phyloP scores from a whole-genome alignment of 2,888 invertebrate species.

The Pyrocoelia pectoralis region DNA sequence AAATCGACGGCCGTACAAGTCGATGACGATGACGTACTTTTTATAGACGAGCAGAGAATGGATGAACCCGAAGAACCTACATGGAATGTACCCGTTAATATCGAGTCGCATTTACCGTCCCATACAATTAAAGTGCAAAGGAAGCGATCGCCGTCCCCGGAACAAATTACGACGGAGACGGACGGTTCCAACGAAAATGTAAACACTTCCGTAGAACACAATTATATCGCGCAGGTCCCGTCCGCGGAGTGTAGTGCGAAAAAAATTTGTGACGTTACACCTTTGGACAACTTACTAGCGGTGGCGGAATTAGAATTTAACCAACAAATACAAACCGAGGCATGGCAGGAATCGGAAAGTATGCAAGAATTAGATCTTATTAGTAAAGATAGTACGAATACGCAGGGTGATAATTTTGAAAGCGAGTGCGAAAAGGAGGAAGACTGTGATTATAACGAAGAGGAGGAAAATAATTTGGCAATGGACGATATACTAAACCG shows the following conservation, averaged over 20 bases:
- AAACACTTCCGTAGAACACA: constrained; percentile 55
- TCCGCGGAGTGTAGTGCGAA: constrained; percentile 58
- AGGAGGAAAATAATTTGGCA: constrained; percentile 57
- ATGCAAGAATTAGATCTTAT: constrained; percentile 20
- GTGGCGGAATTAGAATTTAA: constrained; percentile 72
- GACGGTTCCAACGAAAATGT: constrained; percentile 46
- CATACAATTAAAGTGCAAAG: constrained; percentile 66
- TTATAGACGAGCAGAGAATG: constrained; percentile 28
- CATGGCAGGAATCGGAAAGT: constrained; percentile 47
- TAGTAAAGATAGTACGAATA: constrained; percentile 53
- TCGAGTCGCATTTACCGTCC: constrained; percentile 69
- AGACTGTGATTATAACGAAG: constrained; percentile 59
- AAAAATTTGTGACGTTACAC: constrained; percentile 59
- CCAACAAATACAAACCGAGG: constrained; percentile 62
- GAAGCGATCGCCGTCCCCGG: constrained; percentile 55
- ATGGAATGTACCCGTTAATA: constrained; percentile 62
- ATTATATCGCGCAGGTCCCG: constrained; percentile 50
- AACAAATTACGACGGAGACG: constrained; percentile 39
- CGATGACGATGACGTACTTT: constrained; percentile 47
- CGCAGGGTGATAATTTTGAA: constrained; percentile 33
- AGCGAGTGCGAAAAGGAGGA: constrained; percentile 47
- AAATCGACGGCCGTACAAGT: constrained; percentile 57
- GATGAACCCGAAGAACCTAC: constrained; percentile 45
- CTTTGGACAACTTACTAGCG: constrained; percentile 69
- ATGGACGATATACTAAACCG: constrained; percentile 70